Evolutionary conservation across 2,797 vertebrate genomes (phyloP), one percentile per base, ranked within the genome.

Genomic region (Crax fasciolata): DNA sequence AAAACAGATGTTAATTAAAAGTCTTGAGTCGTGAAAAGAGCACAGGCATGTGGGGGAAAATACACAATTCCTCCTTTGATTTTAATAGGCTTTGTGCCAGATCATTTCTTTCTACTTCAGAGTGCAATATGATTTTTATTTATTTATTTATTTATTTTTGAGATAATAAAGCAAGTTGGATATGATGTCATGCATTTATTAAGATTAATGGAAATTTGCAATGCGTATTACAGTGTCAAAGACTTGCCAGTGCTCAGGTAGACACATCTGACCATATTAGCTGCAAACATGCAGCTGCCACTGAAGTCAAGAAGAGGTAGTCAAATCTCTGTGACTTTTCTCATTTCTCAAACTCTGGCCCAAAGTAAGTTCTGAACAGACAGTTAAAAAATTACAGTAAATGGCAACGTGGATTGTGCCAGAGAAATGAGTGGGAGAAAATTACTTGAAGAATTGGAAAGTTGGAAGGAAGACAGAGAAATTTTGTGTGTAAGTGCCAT

Each of bases 361-460:
- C 32, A 55, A 80, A 84, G 19, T 24, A 76, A 38, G 71, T 90
- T 23, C 49, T 46, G 28, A 77, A 27, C 6, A 87, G 85, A 72
- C 41, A 82, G 57, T 27, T 84, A 59, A 85, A 55, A 84, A 89
- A 43, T 85, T 54, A 21, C 43, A 38, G 14, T 59, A 87, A 87
- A 77, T 46, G 30, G 16, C 48, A 85, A 41, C 67, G 61, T 24
- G n/a, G 52, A 43, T 77, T 61, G 30, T 94, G 61, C 54, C 57
- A 68, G 59, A 84, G 21, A 62, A 89, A 16, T 48, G 55, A 46
- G n/a, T 76, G 75, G 46, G 55, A 79, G 59, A 92, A 94, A 88
- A 81, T 59, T 48, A 44, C 4, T 51, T 67, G 57, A 76, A 82
- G 71, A 89, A 77, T 49, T 80, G 13, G 55, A 59, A 78, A 41